Base-by-base conservation (phyloP, 1,140 invertebrate species). In the Nymphalis io region DNA sequence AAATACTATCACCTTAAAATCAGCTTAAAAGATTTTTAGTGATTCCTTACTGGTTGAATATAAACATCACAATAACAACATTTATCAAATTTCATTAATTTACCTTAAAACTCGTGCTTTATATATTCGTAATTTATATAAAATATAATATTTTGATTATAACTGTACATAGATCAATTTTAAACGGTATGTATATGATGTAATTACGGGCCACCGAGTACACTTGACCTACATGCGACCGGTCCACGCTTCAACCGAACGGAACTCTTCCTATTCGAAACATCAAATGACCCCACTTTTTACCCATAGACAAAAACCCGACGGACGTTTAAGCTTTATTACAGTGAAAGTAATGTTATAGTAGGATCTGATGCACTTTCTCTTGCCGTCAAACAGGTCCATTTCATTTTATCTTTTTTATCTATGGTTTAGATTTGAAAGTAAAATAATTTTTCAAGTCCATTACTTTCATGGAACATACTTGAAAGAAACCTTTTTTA, bases 221-320 rank as follows among this genome's bases (percentile, higher is more conserved):
- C 80, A 83, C 83, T 87, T 87, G 83, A 81, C 84, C 80, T 40
- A 83, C 75, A 75, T 86, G 42, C 44, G 72, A 84, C 81, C 78
- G 77, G 81, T 79, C 66, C 40, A 18, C 39, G 46, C 20, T 42
- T 20, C 67, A 61, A 42, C 23, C 55, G 65, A 46, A 64, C 72
- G 72, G 74, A 81, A 78, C 77, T 78, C 76, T 78, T 84, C 73
- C 76, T 80, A 78, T 70, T 58, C 21, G 39, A 61, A 63, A 46
- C 68, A 58, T 68, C 60, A 73, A 59, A 72, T 58, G 59, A 71
- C 60, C 59, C 55, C 21, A 40, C 59, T 59, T 58, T 60, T 46
- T 51, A 53, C 60, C 42, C 13, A 27, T 46, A 73, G 60, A 78
- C 15, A 51, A 66, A 80, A 74, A 59, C 46, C 27, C 42, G 40